Percentiles rank a stretch among this genome's conserved stretches.
These are phyloP conservation scores for Nycteola revayana DNA, from an alignment of 2,888 invertebrate species.

Conservation along the genomic window DNA sequence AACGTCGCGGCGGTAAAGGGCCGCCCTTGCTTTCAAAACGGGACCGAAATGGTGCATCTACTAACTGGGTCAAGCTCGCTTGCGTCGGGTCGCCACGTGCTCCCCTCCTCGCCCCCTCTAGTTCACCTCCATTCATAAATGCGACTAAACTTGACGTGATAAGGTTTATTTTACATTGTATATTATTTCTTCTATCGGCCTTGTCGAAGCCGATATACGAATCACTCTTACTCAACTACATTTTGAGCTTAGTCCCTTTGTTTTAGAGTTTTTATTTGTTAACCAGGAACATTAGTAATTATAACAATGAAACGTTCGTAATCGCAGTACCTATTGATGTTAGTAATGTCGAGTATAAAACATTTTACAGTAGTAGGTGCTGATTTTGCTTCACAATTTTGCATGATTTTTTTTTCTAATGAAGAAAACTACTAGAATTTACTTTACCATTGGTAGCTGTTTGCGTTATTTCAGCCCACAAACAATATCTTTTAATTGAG, in stretches of 20 bases:
- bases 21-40: slow-evolving; percentile 63
- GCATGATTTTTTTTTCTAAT: too few relatives aligned
- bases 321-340: slow-evolving; percentile 34
- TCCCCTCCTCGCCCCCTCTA: slow-evolving; percentile 39
- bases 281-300: slow-evolving; percentile 25
- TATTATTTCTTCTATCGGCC: slow-evolving; percentile 41
- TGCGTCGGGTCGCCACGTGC: slow-evolving; percentile 69
- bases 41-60: slow-evolving; percentile 76
- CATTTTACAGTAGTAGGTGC: neutral
- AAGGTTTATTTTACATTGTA: slow-evolving; percentile 45
- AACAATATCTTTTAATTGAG: too few relatives aligned
- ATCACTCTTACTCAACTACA: slow-evolving; percentile 32
- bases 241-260: slow-evolving; percentile 40
- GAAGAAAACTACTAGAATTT: too few relatives aligned
- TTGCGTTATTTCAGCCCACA: too few relatives aligned
- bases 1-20: slow-evolving; percentile 49
- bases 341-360: neutral
- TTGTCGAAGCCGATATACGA: slow-evolving; percentile 49
- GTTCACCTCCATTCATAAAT: slow-evolving; percentile 29
- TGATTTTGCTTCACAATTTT: too few relatives aligned
- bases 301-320: slow-evolving; percentile 42
- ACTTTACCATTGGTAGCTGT: too few relatives aligned
- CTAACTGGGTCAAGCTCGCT: slow-evolving; percentile 77
- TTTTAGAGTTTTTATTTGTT: slow-evolving; percentile 42
- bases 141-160: slow-evolving; percentile 29